A percentile compares a stretch with the other conserved stretches of the same genome.
Conservation (phyloP, 2,888 invertebrate species). For the Catocala fraxini region DNA sequence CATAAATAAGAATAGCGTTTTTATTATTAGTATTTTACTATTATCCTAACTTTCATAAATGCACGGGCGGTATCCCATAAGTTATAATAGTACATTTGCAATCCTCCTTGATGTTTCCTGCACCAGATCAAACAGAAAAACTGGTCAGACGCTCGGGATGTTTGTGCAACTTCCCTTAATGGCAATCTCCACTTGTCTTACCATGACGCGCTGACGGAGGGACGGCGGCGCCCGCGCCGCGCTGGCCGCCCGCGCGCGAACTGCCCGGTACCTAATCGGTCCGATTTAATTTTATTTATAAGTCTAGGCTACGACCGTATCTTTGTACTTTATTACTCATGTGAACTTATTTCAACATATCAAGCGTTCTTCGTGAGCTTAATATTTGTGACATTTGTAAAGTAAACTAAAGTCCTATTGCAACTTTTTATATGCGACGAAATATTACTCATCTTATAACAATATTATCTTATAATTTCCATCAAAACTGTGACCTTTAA, state of each 20-base stretch:
- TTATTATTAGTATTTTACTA: no score
- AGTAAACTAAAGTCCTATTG: no score
- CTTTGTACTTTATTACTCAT: no score
- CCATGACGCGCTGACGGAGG: neutral
- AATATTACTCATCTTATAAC: no score
- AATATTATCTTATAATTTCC: no score
- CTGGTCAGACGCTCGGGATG: conserved; percentile 31
- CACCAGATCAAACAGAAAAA: conserved; percentile 43
- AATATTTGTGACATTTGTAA: no score
- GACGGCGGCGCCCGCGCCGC: neutral
- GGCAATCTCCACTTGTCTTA: conserved; percentile 20
- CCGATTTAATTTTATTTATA: conserved; percentile 15
- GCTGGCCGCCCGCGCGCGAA: neutral
- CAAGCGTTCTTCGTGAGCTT: no score
- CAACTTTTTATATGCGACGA: no score
- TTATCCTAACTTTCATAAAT: neutral
- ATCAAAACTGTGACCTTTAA: no score
- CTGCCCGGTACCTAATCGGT: neutral
- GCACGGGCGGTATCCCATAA: neutral
- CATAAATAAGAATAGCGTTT: no score
- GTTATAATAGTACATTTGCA: conserved; percentile 2
- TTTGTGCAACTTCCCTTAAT: conserved; percentile 23
- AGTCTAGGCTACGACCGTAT: no score
- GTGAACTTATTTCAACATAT: no score
- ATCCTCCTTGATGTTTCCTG: conserved; percentile 33